Evolutionary conservation across 2,888 invertebrate species (phyloP), one percentile per base, ranked within the genome.

Genomic region (Pristionchus exspectatus): DNA sequence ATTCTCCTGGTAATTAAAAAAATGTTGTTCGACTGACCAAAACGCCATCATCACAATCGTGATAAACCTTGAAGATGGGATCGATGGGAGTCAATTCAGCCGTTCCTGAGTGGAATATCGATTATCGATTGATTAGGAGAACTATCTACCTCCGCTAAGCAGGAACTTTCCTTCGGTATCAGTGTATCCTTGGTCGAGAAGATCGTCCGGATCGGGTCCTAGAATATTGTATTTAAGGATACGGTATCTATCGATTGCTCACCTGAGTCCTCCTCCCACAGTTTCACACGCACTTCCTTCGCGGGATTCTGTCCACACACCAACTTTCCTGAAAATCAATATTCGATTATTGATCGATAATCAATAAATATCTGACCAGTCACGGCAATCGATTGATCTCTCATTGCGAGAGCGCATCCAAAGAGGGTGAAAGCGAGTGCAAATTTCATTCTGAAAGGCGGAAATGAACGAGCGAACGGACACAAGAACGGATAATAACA

Each of bases 241-340:
- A 44, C 14, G 12, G 38, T 74, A 77, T 27, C 27, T 4, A 27
- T 88, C 56, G 14, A 27, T 33, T 50, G 56, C 85, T 88, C 27
- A 92, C 93, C 93, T 30, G 92, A 90, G 87, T 93, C 93, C 88
- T 93, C 93, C 77, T 93, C 93, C 93, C 93, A 93, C 69, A 93
- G 91, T 90, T 93, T 93, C 50, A 93, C 91, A 27, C 93, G 90
- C 0, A 93, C 93, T 38, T 92, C 89, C n/a, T 54, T 83, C 2
- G 93, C 92, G 24, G 92, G 92, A 72, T 92, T 91, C 18, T 77
- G 27, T 0, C 93, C 93, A 69, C 93, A 93, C 54, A 92, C 24
- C 16, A 93, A 89, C 38, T 91, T 91, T 69, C 93, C 90, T 92
- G 83, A 77, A 92, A 4, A 59, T 59, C 30, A 33, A 81, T 33